phyloP scores from a whole-genome alignment of 1,140 invertebrate species.

The Papilio polyxenes region DNA sequence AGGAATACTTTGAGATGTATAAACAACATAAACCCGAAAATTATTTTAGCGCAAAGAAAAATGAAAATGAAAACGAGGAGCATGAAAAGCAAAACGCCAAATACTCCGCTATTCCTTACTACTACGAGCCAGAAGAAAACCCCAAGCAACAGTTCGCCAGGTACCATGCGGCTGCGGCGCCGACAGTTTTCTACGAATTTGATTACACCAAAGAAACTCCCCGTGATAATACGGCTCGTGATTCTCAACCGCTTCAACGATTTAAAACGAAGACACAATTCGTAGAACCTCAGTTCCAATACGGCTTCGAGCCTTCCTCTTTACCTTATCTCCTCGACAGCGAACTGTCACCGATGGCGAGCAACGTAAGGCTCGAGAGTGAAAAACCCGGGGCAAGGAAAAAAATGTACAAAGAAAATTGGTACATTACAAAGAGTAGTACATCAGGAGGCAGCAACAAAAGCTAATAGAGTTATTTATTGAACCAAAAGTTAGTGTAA shows the following conservation, averaged over 20 bases:
- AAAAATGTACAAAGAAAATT: slow-evolving; percentile 77
- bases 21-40: slow-evolving; percentile 63
- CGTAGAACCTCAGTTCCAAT: slow-evolving; percentile 76
- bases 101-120: slow-evolving; percentile 51
- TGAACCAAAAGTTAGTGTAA: slow-evolving; percentile 48
- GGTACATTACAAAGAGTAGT: slow-evolving; percentile 73
- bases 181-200: slow-evolving; percentile 53
- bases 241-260: slow-evolving; percentile 54
- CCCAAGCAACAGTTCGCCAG: slow-evolving; percentile 56
- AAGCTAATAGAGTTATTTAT: slow-evolving; percentile 70
- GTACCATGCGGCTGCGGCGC: slow-evolving; percentile 53
- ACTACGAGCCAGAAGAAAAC: slow-evolving; percentile 49
- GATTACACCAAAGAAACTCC: slow-evolving; percentile 58
- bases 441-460: slow-evolving; percentile 53
- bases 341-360: slow-evolving; percentile 68
- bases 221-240: slow-evolving; percentile 59
- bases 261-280: slow-evolving; percentile 67
- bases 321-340: slow-evolving; percentile 62
- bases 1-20: slow-evolving; percentile 68
- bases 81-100: slow-evolving; percentile 57
- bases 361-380: slow-evolving; percentile 65
- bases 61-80: slow-evolving; percentile 56
- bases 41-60: slow-evolving; percentile 46
- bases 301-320: slow-evolving; percentile 74
- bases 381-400: slow-evolving; percentile 70